phyloP scores from a whole-genome alignment of 2,113 vertebrate genomes.

The Scatophagus argus region DNA sequence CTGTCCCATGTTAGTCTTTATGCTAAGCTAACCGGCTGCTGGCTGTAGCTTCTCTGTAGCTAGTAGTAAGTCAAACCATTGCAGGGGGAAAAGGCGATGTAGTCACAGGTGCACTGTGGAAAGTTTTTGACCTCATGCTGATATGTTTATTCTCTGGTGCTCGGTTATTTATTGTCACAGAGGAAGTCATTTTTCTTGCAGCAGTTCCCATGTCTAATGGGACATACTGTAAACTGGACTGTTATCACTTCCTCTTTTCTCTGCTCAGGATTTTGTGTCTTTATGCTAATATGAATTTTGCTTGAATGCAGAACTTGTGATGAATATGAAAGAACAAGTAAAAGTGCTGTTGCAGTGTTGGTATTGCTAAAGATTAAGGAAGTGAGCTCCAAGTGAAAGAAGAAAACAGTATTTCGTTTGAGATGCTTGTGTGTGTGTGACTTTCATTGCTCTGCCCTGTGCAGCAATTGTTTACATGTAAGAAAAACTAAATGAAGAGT shows the following conservation, averaged over 20 bases:
- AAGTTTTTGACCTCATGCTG: too few species aligned
- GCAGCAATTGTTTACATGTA: neutral
- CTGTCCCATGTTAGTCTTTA: too few species aligned
- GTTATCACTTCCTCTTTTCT: constrained; percentile 30
- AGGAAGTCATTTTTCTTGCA: constrained; percentile 24
- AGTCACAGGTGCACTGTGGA: too few species aligned
- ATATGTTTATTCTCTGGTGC: neutral
- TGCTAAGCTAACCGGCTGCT: too few species aligned
- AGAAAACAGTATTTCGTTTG: neutral
- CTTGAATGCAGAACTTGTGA: too few species aligned
- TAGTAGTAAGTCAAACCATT: too few species aligned
- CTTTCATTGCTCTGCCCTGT: neutral
- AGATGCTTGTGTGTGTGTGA: neutral
- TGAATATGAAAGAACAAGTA: too few species aligned
- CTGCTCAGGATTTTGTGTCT: neutral
- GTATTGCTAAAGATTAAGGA: neutral
- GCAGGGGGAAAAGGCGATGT: too few species aligned
- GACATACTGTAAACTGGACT: too few species aligned
- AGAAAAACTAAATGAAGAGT: neutral
- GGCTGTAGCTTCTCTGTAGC: too few species aligned
- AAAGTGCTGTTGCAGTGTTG: neutral
- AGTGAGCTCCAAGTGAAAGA: neutral
- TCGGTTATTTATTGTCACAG: neutral
- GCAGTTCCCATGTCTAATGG: constrained; percentile 17
- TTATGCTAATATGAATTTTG: neutral